Base-by-base conservation (phyloP, 23 tunicate species). In the Oikopleura dioica region DNA sequence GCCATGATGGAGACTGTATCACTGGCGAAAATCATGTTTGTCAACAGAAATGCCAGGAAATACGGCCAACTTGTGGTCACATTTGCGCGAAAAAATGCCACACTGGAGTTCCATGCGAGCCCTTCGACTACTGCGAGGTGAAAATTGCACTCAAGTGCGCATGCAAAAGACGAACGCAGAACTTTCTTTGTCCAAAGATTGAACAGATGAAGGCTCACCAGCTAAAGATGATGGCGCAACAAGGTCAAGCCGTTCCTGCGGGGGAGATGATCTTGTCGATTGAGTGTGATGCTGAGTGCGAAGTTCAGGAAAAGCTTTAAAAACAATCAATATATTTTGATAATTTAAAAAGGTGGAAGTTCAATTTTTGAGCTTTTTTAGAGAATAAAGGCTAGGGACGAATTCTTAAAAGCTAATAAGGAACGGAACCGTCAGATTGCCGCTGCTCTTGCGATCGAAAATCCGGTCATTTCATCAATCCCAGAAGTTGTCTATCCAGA, bases 1-100 rank as follows among this genome's bases (percentile, higher is more conserved):
- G 96, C 51, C 96, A 89, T 79, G 77, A 68, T 9, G 55, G 55
- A 9, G 55, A 44, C 9, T 44, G 55, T 44, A n/a, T n/a, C n/a
- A 16, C 9, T 5, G 16, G 16, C 16, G 55, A 44, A 16, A 5
- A 5, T 9, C 16, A 44, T 44, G 55, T 44, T 9, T 44, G 55
- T 16, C 55, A 9, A 44, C 55, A 44, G 55, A 9, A 9, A 9
- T 44, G 55, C 16, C 16, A 44, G 16, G 16, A 44, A 5, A 16
- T 44, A 16, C 9, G 55, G 55, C 55, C 55, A 9, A 16, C 16
- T 44, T 44, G 55, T 44, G 55, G 55, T 44, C 55, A 44, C 55
- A 44, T 44, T 44, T 44, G 55, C 55, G 55, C 55, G 9, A 9
- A 44, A 44, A 44, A 44, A 44, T 44, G 55, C 55, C 55, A 44